These are phyloP conservation scores for Drosophila anomalata DNA, from an alignment of 2,888 invertebrate species.

Conservation along the genomic window DNA sequence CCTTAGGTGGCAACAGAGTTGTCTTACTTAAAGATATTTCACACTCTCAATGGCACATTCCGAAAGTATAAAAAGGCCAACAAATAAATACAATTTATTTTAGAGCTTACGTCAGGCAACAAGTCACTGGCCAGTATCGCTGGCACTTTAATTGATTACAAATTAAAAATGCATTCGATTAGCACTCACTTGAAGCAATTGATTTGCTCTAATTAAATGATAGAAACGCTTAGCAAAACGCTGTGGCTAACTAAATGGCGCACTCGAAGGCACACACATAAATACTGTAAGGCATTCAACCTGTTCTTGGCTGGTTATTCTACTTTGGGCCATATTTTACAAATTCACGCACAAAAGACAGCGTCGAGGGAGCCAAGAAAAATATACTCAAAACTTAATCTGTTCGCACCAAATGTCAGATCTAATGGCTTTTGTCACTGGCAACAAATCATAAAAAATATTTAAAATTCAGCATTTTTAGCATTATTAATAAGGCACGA, in stretches of 20 bases:
- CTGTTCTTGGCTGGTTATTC: constrained; percentile 3
- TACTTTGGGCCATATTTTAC: constrained; percentile 12
- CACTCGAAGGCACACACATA: not conserved
- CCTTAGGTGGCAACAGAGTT: constrained; percentile 1
- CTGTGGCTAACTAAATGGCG: constrained; percentile 47
- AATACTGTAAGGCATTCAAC: constrained; percentile 10
- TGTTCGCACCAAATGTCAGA: constrained; percentile 76
- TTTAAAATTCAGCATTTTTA: constrained; percentile 49
- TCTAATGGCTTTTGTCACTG: constrained; percentile 76
- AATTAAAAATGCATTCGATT: constrained; percentile 71
- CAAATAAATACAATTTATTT: constrained; percentile 16
- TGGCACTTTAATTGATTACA: constrained; percentile 69
- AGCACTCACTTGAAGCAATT: constrained; percentile 61
- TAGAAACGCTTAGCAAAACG: constrained; percentile 53
- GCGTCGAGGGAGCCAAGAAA: constrained; percentile 13
- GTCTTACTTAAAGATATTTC: constrained; percentile 9
- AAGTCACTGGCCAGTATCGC: constrained; percentile 1
- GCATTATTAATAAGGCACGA: constrained; percentile 70
- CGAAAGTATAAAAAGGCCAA: not conserved
- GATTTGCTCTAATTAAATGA: constrained; percentile 70
- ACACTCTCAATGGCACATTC: constrained; percentile 18
- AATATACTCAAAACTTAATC: constrained; percentile 67
- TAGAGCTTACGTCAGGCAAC: not conserved
- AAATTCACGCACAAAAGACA: constrained; percentile 13
- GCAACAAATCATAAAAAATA: constrained; percentile 69